phyloP scores from a whole-genome alignment of 2,888 invertebrate species.

The Molanna angustata region DNA sequence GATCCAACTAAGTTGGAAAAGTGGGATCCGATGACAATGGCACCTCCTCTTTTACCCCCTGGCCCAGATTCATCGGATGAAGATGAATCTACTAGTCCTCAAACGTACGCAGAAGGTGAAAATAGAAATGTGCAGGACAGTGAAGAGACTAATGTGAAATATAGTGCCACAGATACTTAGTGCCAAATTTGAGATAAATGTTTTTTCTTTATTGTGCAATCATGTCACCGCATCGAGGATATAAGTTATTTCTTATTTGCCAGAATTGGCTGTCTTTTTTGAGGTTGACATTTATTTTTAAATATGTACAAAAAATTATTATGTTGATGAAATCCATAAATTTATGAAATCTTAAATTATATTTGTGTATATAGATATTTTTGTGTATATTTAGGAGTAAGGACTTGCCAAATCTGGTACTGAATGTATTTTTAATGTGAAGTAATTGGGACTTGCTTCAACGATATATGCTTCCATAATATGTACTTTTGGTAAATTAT shows the following conservation, averaged over 20 bases:
- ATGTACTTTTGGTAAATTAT: too few species aligned
- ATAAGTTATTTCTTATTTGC: slow-evolving; percentile 11
- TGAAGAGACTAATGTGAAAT: slow-evolving; percentile 51
- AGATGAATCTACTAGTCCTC: slow-evolving; percentile 44
- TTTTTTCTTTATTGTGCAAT: slow-evolving; percentile 54
- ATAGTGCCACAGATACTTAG: slow-evolving; percentile 63
- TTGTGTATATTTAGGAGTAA: slow-evolving; percentile 14
- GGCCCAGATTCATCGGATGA: slow-evolving; percentile 57
- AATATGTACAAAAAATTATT: slow-evolving; percentile 17
- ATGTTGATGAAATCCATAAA: slow-evolving; percentile 9
- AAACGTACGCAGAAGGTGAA: slow-evolving; percentile 48
- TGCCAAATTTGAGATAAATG: slow-evolving; percentile 61
- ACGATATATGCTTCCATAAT: too few species aligned
- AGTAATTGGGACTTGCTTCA: slow-evolving; percentile 12
- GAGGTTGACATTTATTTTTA: slow-evolving; percentile 14
- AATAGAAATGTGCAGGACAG: slow-evolving; percentile 47
- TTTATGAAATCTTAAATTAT: slow-evolving; percentile 13
- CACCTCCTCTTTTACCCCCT: slow-evolving; percentile 40
- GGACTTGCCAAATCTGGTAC: slow-evolving; percentile 22
- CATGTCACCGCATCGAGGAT: slow-evolving; percentile 37
- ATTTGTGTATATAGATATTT: slow-evolving; percentile 20
- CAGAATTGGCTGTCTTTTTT: slow-evolving; percentile 5
- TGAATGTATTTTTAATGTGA: slow-evolving; percentile 3
- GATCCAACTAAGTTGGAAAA: slow-evolving; percentile 75
- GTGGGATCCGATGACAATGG: slow-evolving; percentile 50